Base-by-base conservation (phyloP, 2,888 invertebrate genomes). In the Trissolcus brochymenae region DNA sequence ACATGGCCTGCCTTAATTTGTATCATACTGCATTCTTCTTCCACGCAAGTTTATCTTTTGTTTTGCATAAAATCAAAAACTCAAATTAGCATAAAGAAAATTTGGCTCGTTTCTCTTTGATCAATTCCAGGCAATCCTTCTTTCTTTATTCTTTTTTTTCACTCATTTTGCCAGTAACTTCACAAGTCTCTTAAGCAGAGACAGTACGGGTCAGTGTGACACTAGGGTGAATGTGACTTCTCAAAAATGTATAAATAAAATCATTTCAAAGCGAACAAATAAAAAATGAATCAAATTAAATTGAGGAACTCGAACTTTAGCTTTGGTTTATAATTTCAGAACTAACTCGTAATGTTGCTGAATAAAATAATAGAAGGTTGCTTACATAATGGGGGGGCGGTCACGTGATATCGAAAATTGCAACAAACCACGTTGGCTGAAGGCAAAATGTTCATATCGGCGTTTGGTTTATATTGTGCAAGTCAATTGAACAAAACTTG, bases 291-390 rank as follows among this genome's bases (percentile, higher is more conserved):
- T 75, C 61, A 59, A 67, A 75, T 17, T 51, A 19, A 64, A 40
- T 43, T 59, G 9, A 59, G 64, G 62, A 67, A 75, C 61, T 74
- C 67, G 61, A 61, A 62, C 53, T 9, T 54, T 40, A 4, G 13
- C 43, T n/a, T 53, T 50, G 50, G 56, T 41, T 59, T 54, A 56
- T 35, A 43, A 25, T 46, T 41, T 40, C 60, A 46, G 16, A 14
- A 51, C n/a, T 25, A 60, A 41, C 29, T 59, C 46, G 49, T 25
- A 19, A 1, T 19, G 19, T 2, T 25, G 3, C 25, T 25, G 4
- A 4, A 25, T 4, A 2, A 6, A 6, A 25, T 25, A 25, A 25
- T 25, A 25, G 6, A 25, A 25, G 6, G 25, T 25, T 2, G 3
- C 6, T 25, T 25, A 25, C 4, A 25, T 25, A 25, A 25, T 4